Conservation (phyloP, 1,140 invertebrate genomes). For the Asbolus verrucosus region DNA sequence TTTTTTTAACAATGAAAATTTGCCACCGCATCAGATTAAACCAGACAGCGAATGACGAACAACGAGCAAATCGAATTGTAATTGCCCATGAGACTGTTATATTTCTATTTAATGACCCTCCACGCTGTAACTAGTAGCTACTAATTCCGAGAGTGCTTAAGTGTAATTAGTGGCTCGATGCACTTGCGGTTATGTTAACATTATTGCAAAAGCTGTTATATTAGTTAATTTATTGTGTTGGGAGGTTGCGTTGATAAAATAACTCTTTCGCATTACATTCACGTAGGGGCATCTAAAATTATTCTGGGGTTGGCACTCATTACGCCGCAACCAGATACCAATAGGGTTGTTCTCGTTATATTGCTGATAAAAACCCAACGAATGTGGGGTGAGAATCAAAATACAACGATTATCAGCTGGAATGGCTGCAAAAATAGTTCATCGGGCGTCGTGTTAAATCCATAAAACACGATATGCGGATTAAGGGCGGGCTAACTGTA, state of each 20-base stretch:
- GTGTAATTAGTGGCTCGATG: conserved; percentile 25
- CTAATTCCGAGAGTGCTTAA: conserved; percentile 29
- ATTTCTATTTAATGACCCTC: conserved; percentile 28
- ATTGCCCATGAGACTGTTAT: conserved; percentile 20
- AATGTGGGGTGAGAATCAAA: not conserved
- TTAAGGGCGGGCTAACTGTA: not conserved
- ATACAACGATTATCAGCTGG: not conserved
- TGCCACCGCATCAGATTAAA: not conserved
- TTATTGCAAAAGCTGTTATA: not conserved
- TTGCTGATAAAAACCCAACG: not conserved
- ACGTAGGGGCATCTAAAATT: not conserved
- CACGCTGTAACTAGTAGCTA: conserved; percentile 2
- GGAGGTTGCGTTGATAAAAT: not conserved
- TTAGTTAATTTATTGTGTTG: conserved; percentile 13
- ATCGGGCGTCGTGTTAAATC: too few species aligned
- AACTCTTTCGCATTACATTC: not conserved
- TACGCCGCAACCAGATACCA: not conserved
- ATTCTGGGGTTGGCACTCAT: not conserved
- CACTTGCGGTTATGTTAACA: conserved; percentile 12
- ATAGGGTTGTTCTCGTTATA: not conserved
- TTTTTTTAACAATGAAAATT: too few species aligned
- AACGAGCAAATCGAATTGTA: conserved; percentile 16
- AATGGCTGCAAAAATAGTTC: conserved; percentile 3
- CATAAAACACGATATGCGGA: not conserved
- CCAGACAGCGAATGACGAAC: not conserved